phyloP scores from a whole-genome alignment of 2,888 invertebrate genomes.

The Oscheius sp. region DNA sequence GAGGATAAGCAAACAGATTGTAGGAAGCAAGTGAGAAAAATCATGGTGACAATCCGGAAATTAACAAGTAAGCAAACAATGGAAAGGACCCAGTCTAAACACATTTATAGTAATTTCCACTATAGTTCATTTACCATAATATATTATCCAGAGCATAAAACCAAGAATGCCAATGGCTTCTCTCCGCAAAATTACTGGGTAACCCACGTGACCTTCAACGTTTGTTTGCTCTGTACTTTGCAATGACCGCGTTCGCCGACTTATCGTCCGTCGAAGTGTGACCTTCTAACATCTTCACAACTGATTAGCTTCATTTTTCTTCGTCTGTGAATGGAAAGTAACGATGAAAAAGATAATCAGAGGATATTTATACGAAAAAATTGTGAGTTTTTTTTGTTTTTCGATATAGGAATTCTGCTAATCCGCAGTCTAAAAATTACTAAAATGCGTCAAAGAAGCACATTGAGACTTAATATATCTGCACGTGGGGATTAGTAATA shows the following conservation, averaged over 20 bases:
- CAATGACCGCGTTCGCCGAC: conserved; percentile 12
- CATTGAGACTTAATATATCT: no score
- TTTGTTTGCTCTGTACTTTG: conserved; percentile 26
- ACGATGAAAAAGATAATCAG: background rate
- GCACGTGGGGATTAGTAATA: no score
- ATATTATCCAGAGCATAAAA: no score
- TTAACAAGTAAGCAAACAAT: background rate
- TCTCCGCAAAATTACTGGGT: no score
- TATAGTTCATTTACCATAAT: no score
- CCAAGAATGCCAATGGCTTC: no score
- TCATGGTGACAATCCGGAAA: background rate
- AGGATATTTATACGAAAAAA: conserved; percentile 1
- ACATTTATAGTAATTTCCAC: no score
- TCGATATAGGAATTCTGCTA: no score
- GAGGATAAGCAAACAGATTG: conserved; percentile 4
- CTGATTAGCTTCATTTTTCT: conserved; percentile 9
- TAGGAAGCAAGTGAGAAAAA: background rate
- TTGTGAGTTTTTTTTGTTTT: conserved; percentile 21
- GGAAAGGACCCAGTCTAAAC: no score
- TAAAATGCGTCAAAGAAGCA: no score
- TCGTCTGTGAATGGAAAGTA: background rate
- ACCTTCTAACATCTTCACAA: background rate
- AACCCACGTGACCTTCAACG: conserved; percentile 7
- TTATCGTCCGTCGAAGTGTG: conserved; percentile 11
- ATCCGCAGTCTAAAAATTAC: no score